These are phyloP conservation scores for Bucorvus abyssinicus DNA, from an alignment of 2,797 vertebrate species.

Conservation along the genomic window DNA sequence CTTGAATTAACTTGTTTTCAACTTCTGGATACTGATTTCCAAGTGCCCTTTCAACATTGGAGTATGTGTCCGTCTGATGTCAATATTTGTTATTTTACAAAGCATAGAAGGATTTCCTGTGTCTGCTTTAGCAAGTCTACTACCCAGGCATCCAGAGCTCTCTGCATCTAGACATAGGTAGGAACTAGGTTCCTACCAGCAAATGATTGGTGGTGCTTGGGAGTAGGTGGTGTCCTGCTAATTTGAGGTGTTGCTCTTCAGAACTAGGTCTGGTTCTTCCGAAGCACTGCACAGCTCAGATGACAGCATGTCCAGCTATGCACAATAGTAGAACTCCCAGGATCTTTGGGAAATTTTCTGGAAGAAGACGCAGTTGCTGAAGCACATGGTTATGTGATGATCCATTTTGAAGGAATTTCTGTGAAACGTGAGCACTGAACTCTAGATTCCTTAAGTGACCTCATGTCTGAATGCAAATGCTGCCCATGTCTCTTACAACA, in stretches of 20 bases:
- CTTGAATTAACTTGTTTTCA: not conserved
- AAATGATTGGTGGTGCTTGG: not conserved
- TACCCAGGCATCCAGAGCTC: not conserved
- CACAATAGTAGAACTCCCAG: not conserved
- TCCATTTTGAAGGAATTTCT: not conserved
- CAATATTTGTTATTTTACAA: not conserved
- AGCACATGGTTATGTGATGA: not conserved
- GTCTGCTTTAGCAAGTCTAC: not conserved
- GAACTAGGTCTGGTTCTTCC: not conserved
- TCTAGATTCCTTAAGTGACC: not conserved
- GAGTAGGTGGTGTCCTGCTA: not conserved
- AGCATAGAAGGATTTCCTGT: not conserved
- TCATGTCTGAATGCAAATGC: not conserved
- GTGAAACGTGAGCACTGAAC: not conserved
- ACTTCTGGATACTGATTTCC: not conserved
- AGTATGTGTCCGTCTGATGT: not conserved
- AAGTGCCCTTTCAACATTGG: rapidly evolving
- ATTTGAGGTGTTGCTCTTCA: not conserved
- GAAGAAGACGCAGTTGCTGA: not conserved
- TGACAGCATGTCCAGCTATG: not conserved
- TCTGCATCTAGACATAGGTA: not conserved
- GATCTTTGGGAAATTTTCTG: not conserved
- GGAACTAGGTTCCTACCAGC: not conserved
- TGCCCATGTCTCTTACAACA: not conserved
- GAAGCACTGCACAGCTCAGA: not conserved